Percentiles rank a stretch among this genome's conserved stretches.
phyloP scores from a whole-genome alignment of 2,888 invertebrate genomes.

The Campoplex nolae region DNA sequence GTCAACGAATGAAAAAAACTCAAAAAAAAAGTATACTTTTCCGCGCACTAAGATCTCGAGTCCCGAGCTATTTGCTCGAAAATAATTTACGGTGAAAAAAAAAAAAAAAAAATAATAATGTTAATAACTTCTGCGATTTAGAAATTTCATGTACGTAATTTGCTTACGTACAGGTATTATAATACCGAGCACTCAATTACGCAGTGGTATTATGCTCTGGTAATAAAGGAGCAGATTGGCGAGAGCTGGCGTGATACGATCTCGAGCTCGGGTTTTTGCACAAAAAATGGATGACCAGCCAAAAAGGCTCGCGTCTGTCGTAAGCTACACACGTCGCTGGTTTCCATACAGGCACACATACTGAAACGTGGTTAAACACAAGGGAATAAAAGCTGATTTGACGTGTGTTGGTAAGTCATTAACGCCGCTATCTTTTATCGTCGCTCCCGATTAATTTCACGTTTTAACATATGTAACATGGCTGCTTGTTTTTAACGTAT shows the following conservation, averaged over 20 bases:
- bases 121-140: not conserved
- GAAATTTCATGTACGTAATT: not conserved
- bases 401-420: conserved; percentile 73
- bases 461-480: conserved; percentile 73
- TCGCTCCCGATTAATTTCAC: conserved; percentile 80
- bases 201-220: conserved; percentile 53
- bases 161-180: conserved; percentile 24
- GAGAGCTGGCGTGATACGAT: conserved; percentile 62
- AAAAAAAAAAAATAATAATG: not conserved
- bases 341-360: not conserved
- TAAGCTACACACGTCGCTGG: conserved; percentile 10
- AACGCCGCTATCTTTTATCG: conserved; percentile 78
- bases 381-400: not conserved
- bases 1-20: too few relatives aligned
- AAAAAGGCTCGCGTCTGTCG: conserved; percentile 52
- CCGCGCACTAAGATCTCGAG: too few relatives aligned
- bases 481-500: conserved; percentile 41
- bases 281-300: conserved; percentile 61
- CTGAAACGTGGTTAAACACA: not conserved
- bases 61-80: not conserved
- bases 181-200: conserved; percentile 52
- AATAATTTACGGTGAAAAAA: not conserved
- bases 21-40: too few relatives aligned
- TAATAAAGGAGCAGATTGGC: conserved; percentile 47
- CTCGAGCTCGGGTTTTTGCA: conserved; percentile 60